These are phyloP conservation scores for Lutjanus erythropterus DNA, from an alignment of 2,113 vertebrate species.

Conservation along the genomic window DNA sequence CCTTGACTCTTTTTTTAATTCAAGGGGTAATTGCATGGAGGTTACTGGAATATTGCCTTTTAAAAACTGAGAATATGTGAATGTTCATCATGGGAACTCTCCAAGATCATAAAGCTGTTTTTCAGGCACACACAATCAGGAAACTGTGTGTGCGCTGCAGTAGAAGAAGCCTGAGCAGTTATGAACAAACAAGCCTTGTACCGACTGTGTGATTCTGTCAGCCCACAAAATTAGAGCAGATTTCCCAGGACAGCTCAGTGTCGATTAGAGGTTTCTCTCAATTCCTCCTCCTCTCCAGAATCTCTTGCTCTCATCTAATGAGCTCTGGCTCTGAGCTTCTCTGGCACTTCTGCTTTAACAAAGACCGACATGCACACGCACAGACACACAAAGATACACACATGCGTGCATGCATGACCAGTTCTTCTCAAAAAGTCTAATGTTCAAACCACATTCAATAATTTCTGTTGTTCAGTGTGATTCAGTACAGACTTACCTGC, in stretches of 20 bases:
- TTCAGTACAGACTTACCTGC: slow-evolving; percentile 83
- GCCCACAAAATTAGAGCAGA: slow-evolving; percentile 63
- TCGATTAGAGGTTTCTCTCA: slow-evolving; percentile 67
- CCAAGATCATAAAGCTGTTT: slow-evolving; percentile 23
- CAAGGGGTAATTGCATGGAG: too few relatives aligned
- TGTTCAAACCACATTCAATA: background rate
- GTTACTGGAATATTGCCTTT: background rate
- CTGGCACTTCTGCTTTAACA: slow-evolving; percentile 52
- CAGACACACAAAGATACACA: slow-evolving; percentile 31
- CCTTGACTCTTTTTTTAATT: background rate
- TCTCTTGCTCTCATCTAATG: slow-evolving; percentile 62
- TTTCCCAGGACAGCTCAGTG: slow-evolving; percentile 68
- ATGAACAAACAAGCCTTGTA: slow-evolving; percentile 72
- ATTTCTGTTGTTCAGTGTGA: slow-evolving; percentile 5
- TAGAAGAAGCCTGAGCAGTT: slow-evolving; percentile 52
- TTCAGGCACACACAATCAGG: background rate
- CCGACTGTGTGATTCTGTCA: slow-evolving; percentile 60
- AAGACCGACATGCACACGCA: slow-evolving; percentile 35
- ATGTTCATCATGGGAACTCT: slow-evolving; percentile 10
- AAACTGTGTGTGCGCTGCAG: slow-evolving; percentile 22
- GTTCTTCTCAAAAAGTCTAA: slow-evolving; percentile 12
- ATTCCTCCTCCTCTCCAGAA: slow-evolving; percentile 48
- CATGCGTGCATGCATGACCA: slow-evolving; percentile 27
- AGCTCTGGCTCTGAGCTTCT: slow-evolving; percentile 63
- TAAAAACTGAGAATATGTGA: slow-evolving; percentile 4